Base-by-base conservation (phyloP, 2,888 invertebrate genomes). In the Hetaerina titia region DNA sequence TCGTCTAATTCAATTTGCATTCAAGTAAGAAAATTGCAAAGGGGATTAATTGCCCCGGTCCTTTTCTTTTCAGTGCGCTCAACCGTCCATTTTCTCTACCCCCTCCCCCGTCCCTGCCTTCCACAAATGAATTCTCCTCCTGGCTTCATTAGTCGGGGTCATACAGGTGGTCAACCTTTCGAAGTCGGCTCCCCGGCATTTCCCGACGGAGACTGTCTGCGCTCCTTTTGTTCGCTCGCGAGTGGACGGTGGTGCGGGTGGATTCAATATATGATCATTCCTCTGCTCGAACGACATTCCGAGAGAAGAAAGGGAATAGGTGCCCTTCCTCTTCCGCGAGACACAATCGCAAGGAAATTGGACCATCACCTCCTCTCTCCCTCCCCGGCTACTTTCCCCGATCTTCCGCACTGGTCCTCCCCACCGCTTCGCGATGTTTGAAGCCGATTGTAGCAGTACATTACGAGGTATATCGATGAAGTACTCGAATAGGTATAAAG, bases 81-180 rank as follows among this genome's bases (percentile, higher is more conserved):
- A 81, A 31, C 81, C 81, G 81, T 15, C 81, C 94, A 60, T 88
- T 94, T 58, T 90, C 60, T 64, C 88, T 95, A 56, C 63, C 88
- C 56, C 64, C 45, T 19, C 45, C 88, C 90, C 87, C 69, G 17
- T 60, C 31, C 74, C 64, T 60, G 60, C 25, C 57, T 69, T 63
- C 56, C 22, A 64, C 87, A 58, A 45, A 56, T 25, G 87, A 45
- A 63, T 58, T 95, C 8, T 64, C 11, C 57, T 63, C 57, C 89
- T 58, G 60, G 45, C 74, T 45, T n/a, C 15, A 45, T 89, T 94
- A 69, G 74, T 60, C 94, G 74, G 92, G 63, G 95, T 95, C 94
- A 95, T 90, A 95, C 22, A 89, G 58, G 94, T 95, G 94, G 74
- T 74, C 90, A 90, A 95, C 95, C 94, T 90, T 95, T 87, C 95